Evolutionary conservation across 2,888 invertebrate species (phyloP).

Genomic region (Sympetrum striolatum): DNA sequence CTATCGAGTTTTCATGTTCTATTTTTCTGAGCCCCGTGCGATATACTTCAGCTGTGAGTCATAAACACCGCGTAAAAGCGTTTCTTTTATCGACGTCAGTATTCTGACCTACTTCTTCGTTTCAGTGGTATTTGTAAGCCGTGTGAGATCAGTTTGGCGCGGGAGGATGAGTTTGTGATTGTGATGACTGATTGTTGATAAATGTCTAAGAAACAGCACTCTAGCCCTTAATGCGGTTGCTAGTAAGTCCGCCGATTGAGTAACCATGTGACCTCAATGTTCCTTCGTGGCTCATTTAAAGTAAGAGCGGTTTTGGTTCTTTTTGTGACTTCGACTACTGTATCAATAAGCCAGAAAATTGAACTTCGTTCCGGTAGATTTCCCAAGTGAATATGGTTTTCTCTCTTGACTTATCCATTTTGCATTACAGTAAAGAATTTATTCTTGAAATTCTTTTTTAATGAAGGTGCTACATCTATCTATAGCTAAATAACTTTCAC

Average conservation of each 20-base stretch:
- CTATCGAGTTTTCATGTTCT: too few relatives aligned
- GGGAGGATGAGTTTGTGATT: background rate
- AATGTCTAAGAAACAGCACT: background rate
- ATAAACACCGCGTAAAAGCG: background rate
- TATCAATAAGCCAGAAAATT: too few relatives aligned
- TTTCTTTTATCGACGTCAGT: background rate
- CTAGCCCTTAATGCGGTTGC: background rate
- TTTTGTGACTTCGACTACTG: too few relatives aligned
- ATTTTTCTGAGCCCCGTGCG: background rate
- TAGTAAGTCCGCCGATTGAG: background rate
- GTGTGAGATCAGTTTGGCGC: background rate
- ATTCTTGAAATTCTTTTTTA: too few relatives aligned
- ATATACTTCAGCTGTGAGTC: background rate
- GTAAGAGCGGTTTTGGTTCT: background rate
- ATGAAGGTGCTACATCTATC: too few relatives aligned
- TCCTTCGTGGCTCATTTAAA: background rate
- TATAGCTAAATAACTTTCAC: too few relatives aligned
- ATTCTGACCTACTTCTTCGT: background rate
- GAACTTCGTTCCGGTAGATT: too few relatives aligned
- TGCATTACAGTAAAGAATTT: too few relatives aligned
- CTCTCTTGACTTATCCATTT: too few relatives aligned
- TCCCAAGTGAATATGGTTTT: too few relatives aligned
- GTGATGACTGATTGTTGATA: background rate
- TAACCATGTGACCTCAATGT: background rate
- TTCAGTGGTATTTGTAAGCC: background rate